Conservation (phyloP, 2,113 vertebrate genomes). For the Paradoxurus hermaphroditus region DNA sequence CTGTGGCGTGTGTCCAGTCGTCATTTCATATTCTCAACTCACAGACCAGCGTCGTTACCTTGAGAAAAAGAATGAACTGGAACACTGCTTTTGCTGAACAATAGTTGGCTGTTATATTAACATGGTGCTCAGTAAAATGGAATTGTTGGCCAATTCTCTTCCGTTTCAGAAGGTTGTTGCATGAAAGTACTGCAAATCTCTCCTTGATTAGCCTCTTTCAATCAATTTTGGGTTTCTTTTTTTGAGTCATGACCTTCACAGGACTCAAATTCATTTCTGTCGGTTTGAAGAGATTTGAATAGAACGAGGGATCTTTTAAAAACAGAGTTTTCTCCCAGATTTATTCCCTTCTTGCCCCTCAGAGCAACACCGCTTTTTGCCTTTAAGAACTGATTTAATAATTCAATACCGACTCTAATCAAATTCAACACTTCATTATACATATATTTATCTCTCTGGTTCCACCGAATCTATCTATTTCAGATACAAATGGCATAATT, state of each 20-base stretch:
- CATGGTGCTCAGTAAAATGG: constrained; percentile 70
- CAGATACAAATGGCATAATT: not conserved
- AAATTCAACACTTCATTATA: not conserved
- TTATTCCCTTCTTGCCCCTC: not conserved
- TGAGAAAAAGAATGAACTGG: constrained; percentile 56
- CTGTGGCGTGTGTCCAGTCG: constrained; percentile 25
- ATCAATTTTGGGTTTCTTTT: constrained; percentile 78
- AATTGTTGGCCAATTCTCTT: constrained; percentile 67
- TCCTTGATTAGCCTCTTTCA: constrained; percentile 78
- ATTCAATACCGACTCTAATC: constrained; percentile 24
- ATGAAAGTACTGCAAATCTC: constrained; percentile 74
- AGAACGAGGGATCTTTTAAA: constrained; percentile 50
- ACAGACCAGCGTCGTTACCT: constrained; percentile 64
- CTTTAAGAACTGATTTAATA: constrained; percentile 56
- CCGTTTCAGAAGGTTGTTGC: constrained; percentile 75
- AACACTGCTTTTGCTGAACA: constrained; percentile 72
- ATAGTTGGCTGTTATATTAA: constrained; percentile 74
- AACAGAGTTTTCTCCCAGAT: not conserved
- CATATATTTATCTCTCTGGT: not conserved
- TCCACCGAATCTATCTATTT: constrained; percentile 39
- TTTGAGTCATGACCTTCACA: constrained; percentile 76
- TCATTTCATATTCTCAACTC: constrained; percentile 70
- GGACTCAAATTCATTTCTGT: constrained; percentile 72
- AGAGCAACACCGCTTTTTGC: not conserved
- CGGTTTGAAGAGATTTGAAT: constrained; percentile 77